A percentile compares a stretch with the other conserved stretches of the same genome.
Evolutionary conservation across 2,113 vertebrate genomes (phyloP).

Genomic region (Mungos mungo): DNA sequence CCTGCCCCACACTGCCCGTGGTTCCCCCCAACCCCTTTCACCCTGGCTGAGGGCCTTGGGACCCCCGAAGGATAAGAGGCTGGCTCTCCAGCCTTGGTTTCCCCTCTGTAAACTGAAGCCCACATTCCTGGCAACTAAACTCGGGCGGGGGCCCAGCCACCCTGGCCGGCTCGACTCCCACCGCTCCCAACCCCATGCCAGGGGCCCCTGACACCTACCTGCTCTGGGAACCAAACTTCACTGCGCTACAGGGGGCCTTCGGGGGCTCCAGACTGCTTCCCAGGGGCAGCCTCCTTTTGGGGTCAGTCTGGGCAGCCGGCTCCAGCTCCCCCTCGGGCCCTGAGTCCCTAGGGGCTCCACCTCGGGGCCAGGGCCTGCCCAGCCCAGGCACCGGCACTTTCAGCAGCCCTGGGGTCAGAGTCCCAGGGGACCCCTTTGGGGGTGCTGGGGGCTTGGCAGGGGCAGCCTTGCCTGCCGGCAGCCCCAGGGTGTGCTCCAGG

Average conservation of each 20-base stretch:
- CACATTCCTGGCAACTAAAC: background rate
- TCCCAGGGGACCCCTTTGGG: slow-evolving; percentile 74
- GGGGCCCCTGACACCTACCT: slow-evolving; percentile 79
- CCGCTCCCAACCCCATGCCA: background rate
- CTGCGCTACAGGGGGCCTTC: slow-evolving; percentile 82
- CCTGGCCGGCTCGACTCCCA: background rate
- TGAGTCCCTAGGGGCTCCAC: slow-evolving; percentile 75
- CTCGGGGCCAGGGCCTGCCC: slow-evolving; percentile 72
- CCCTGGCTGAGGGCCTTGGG: background rate
- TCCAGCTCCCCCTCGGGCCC: slow-evolving; percentile 52
- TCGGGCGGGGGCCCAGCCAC: background rate
- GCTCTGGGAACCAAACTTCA: slow-evolving; percentile 81
- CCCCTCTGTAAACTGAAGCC: background rate
- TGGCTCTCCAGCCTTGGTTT: background rate
- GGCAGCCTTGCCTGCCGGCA: slow-evolving; percentile 78
- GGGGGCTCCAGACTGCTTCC: slow-evolving; percentile 83
- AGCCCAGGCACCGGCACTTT: slow-evolving; percentile 89
- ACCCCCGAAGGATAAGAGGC: background rate
- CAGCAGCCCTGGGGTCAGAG: slow-evolving; percentile 86
- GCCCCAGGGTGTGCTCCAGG: slow-evolving; percentile 89
- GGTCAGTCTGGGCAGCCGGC: slow-evolving; percentile 36
- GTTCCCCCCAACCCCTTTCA: background rate
- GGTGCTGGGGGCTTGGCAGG: slow-evolving; percentile 74
- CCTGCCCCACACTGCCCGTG: background rate
- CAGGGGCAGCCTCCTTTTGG: slow-evolving; percentile 86